Percentiles rank a stretch among this genome's conserved stretches.
Conservation (phyloP, 2,797 vertebrate species). For the Antennarius maculatus region DNA sequence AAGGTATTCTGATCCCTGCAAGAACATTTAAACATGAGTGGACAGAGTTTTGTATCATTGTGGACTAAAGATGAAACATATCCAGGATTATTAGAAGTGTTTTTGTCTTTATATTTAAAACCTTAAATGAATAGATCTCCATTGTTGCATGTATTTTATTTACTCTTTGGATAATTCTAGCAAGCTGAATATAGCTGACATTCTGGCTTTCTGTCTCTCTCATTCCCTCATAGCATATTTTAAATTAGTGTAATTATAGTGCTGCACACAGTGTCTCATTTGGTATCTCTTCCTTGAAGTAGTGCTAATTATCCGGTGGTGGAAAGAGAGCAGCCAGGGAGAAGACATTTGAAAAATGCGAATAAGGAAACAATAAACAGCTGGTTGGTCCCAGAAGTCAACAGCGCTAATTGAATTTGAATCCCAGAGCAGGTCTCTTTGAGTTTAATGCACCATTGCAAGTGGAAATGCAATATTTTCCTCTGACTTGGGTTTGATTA, state of each 20-base stretch:
- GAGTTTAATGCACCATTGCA: slow-evolving; percentile 29
- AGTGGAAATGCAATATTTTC: slow-evolving; percentile 21
- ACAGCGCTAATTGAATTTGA: slow-evolving; percentile 56
- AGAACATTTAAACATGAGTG: too few species aligned
- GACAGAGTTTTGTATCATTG: too few species aligned
- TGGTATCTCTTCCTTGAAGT: slow-evolving; percentile 2
- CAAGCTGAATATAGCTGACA: background rate
- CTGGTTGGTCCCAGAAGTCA: slow-evolving; percentile 32
- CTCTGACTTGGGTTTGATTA: slow-evolving; percentile 21
- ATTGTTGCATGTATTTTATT: background rate
- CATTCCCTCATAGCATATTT: slow-evolving; percentile 6
- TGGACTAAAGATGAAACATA: too few species aligned
- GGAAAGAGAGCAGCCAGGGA: slow-evolving; percentile 12
- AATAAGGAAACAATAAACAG: slow-evolving; percentile 16
- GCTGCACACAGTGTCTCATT: background rate
- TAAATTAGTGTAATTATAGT: background rate
- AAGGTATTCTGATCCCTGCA: too few species aligned
- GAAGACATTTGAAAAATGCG: slow-evolving; percentile 12
- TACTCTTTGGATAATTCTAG: too few species aligned
- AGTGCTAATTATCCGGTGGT: slow-evolving; percentile 11
- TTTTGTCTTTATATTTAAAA: too few species aligned
- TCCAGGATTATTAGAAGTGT: too few species aligned
- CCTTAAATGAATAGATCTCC: background rate
- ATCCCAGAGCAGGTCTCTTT: slow-evolving; percentile 24
- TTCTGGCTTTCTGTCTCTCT: background rate